phyloP scores from a whole-genome alignment of 2,888 invertebrate species.

The Himalopsyche anomala region DNA sequence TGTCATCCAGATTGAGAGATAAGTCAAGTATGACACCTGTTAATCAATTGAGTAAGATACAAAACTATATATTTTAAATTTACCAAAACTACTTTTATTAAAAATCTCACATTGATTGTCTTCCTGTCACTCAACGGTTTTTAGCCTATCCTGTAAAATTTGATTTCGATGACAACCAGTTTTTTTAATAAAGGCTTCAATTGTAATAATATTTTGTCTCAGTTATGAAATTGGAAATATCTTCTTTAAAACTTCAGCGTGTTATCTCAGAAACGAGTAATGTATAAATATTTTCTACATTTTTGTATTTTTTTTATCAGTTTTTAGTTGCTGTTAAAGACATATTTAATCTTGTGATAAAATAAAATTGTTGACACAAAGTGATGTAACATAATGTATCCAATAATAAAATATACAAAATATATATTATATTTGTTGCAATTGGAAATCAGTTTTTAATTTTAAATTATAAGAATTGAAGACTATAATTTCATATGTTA shows the following conservation, averaged over 20 bases:
- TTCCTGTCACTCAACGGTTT: too few species aligned
- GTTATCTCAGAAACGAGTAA: neutral
- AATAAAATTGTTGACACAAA: slow-evolving; percentile 35
- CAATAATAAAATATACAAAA: slow-evolving; percentile 32
- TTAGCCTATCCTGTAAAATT: too few species aligned
- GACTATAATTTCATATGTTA: too few species aligned
- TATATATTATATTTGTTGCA: slow-evolving; percentile 41
- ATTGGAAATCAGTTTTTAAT: neutral
- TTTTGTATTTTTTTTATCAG: neutral
- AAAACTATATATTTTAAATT: too few species aligned
- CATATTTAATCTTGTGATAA: slow-evolving; percentile 27
- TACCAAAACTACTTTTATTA: too few species aligned
- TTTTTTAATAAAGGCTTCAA: neutral
- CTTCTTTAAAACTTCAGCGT: neutral
- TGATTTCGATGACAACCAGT: too few species aligned
- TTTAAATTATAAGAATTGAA: neutral
- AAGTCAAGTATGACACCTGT: too few species aligned
- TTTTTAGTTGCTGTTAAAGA: neutral
- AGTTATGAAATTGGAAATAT: neutral
- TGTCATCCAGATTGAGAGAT: too few species aligned
- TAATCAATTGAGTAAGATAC: too few species aligned
- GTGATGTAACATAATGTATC: slow-evolving; percentile 44
- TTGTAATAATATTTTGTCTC: neutral
- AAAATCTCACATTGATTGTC: too few species aligned
- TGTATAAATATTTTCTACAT: neutral